Conservation (phyloP, 2,888 invertebrate genomes). For the Lepeophtheirus nordmannii region DNA sequence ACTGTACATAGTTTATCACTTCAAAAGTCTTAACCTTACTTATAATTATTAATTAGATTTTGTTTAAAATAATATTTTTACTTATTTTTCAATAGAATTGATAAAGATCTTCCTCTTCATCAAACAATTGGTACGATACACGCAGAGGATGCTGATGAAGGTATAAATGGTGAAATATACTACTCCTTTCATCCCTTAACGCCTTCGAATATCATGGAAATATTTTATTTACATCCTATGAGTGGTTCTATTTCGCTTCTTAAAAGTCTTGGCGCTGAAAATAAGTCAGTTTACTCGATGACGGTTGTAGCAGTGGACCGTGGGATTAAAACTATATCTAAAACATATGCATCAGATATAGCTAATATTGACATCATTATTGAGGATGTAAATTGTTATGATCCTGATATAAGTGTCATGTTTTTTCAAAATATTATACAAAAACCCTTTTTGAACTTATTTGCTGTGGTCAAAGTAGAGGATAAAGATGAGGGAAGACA, state of each 20-base stretch:
- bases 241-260: slow-evolving; percentile 73
- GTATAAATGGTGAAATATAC: slow-evolving; percentile 89
- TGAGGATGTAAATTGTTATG: slow-evolving; percentile 48
- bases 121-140: slow-evolving; percentile 36
- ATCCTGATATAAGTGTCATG: slow-evolving; percentile 65
- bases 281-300: slow-evolving; percentile 53
- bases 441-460: slow-evolving; percentile 62
- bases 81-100: slow-evolving; percentile 17
- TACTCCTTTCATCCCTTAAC: slow-evolving; percentile 45
- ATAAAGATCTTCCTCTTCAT: background rate
- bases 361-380: slow-evolving; percentile 51
- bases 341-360: slow-evolving; percentile 48
- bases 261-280: slow-evolving; percentile 54
- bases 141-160: slow-evolving; percentile 90
- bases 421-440: slow-evolving; percentile 64
- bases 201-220: slow-evolving; percentile 30
- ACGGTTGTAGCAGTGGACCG: slow-evolving; percentile 71
- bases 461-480: slow-evolving; percentile 68
- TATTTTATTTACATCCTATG: slow-evolving; percentile 86
- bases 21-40: too few relatives aligned
- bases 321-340: slow-evolving; percentile 46
- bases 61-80: background rate
- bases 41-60: too few relatives aligned
- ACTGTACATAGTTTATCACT: too few relatives aligned
- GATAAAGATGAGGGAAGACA: slow-evolving; percentile 70